phyloP scores from a whole-genome alignment of 2,113 vertebrate species.

The Rousettus leschenaultii region DNA sequence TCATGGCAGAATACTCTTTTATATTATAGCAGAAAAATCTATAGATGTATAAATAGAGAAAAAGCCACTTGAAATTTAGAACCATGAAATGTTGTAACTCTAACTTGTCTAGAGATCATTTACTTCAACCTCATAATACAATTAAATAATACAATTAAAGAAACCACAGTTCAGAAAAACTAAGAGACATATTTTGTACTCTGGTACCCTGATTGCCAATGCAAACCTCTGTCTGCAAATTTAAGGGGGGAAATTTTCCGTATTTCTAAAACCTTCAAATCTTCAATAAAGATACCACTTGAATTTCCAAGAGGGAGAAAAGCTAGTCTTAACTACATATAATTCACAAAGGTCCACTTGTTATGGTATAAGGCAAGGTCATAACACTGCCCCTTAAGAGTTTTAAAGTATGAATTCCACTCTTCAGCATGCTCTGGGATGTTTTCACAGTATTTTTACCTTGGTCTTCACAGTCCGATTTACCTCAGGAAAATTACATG shows the following conservation, averaged over 20 bases:
- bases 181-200: background rate
- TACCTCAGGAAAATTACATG: background rate
- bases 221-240: background rate
- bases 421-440: background rate
- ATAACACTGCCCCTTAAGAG: background rate
- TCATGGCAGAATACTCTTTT: background rate
- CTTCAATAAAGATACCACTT: slow-evolving; percentile 9
- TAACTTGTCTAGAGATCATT: background rate
- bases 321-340: background rate
- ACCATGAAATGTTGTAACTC: background rate
- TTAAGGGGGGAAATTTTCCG: background rate
- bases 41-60: background rate
- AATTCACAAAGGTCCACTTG: slow-evolving; percentile 40
- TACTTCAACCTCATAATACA: background rate
- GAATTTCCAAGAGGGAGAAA: background rate
- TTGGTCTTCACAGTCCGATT: background rate
- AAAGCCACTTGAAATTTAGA: slow-evolving; percentile 30
- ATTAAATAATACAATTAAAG: background rate
- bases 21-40: slow-evolving; percentile 10
- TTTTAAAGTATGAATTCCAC: slow-evolving; percentile 22
- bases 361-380: background rate
- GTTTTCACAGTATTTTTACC: slow-evolving; percentile 48
- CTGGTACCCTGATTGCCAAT: background rate
- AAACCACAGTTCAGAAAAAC: slow-evolving; percentile 6
- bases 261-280: slow-evolving; percentile 27